phyloP scores from a whole-genome alignment of 1,140 invertebrate species.

The Prorops nasuta region DNA sequence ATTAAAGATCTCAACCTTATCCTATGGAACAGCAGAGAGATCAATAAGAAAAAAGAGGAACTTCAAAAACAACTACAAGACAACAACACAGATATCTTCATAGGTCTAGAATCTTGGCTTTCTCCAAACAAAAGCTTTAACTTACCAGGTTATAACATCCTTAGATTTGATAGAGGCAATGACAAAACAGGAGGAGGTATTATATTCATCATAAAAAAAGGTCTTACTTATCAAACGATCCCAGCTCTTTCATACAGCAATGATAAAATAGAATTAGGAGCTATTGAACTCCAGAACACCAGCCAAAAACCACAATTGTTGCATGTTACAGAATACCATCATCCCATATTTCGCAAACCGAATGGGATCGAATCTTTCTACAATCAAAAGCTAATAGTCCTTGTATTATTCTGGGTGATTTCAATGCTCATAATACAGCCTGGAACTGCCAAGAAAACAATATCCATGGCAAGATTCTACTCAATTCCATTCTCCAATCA shows the following conservation, averaged over 20 bases:
- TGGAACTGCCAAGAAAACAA: slow-evolving; percentile 3
- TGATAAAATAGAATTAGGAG: no score
- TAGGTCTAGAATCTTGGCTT: slow-evolving; percentile 2
- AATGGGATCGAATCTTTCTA: background rate
- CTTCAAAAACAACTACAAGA: no score
- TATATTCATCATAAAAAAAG: background rate
- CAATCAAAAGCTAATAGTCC: background rate
- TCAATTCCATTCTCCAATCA: background rate
- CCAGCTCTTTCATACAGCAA: background rate
- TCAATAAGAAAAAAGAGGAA: no score
- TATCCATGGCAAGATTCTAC: background rate
- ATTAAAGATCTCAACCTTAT: background rate
- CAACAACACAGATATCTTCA: slow-evolving; percentile 6
- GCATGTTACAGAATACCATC: background rate
- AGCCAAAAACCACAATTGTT: background rate
- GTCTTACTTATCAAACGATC: background rate
- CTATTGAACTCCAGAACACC: background rate
- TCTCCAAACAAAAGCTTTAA: background rate
- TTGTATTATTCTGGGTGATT: slow-evolving; percentile 1
- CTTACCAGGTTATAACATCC: background rate
- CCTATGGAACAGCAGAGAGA: no score
- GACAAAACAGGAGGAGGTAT: background rate
- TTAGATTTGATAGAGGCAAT: background rate
- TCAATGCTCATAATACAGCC: background rate
- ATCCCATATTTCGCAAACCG: background rate